These are phyloP conservation scores for Caradrina kadenii DNA, from an alignment of 2,888 invertebrate species.

Conservation along the genomic window DNA sequence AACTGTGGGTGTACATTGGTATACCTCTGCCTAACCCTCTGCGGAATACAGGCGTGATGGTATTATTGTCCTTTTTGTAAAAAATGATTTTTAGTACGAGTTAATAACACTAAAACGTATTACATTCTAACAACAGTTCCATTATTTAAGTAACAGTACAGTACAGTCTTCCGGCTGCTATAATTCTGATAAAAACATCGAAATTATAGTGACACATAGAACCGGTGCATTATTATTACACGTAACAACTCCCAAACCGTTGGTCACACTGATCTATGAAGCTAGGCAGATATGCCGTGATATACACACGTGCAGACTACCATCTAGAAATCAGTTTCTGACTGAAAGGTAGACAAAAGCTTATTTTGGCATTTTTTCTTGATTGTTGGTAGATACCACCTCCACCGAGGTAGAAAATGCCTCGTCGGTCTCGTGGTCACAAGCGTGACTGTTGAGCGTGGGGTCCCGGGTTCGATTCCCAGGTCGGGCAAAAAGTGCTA, in stretches of 20 bases:
- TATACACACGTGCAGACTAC: not conserved
- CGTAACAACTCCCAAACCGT: constrained; percentile 16
- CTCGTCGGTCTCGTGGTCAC: no score
- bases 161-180: not conserved
- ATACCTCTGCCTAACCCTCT: no score
- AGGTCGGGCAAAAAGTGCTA: no score
- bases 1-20: no score
- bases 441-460: no score
- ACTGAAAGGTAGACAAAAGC: not conserved
- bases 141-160: constrained; percentile 3
- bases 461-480: no score
- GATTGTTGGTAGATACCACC: no score
- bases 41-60: no score
- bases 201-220: constrained; percentile 19
- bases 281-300: not conserved
- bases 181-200: constrained; percentile 9
- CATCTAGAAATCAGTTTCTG: not conserved
- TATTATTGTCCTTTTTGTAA: no score
- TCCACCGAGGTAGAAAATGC: no score
- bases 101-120: not conserved
- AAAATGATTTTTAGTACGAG: no score
- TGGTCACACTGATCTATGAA: constrained; percentile 21
- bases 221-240: not conserved
- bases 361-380: not conserved
- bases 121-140: not conserved